Conservation (phyloP, 2,797 vertebrate species). For the Melanotaenia maccullochi region DNA sequence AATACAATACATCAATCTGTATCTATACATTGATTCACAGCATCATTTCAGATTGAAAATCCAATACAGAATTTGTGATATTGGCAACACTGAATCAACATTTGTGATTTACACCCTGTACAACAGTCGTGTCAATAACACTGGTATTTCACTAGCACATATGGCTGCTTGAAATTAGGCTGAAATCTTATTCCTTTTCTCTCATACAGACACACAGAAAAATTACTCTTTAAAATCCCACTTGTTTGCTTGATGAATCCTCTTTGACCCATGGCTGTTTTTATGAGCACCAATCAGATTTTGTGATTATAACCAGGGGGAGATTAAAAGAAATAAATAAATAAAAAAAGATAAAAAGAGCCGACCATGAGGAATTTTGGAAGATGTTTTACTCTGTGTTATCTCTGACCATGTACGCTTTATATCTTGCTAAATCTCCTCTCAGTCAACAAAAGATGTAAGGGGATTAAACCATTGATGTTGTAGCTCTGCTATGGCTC, state of each 20-base stretch:
- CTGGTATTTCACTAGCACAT: not conserved
- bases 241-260: constrained; percentile 23
- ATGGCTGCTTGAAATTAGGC: not conserved
- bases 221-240: not conserved
- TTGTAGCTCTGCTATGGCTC: constrained; percentile 46
- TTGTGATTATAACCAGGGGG: constrained; percentile 18
- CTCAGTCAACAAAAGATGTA: constrained; percentile 70
- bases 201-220: not conserved
- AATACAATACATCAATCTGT: not conserved
- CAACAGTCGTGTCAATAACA: too few relatives aligned
- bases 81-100: not conserved
- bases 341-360: constrained; percentile 4
- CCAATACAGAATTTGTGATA: too few relatives aligned
- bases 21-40: too few relatives aligned
- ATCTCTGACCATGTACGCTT: constrained; percentile 39
- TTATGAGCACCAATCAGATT: not conserved
- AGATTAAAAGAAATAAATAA: constrained; percentile 6
- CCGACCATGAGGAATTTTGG: constrained; percentile 36
- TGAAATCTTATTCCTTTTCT: not conserved
- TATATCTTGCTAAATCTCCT: constrained; percentile 46
- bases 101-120: not conserved
- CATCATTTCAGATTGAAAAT: too few relatives aligned
- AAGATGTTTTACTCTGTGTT: constrained; percentile 40
- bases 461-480: constrained; percentile 71
- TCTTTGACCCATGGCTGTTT: constrained; percentile 24